Conservation (phyloP, 2,888 invertebrate genomes). For the Parochlus steinenii region DNA sequence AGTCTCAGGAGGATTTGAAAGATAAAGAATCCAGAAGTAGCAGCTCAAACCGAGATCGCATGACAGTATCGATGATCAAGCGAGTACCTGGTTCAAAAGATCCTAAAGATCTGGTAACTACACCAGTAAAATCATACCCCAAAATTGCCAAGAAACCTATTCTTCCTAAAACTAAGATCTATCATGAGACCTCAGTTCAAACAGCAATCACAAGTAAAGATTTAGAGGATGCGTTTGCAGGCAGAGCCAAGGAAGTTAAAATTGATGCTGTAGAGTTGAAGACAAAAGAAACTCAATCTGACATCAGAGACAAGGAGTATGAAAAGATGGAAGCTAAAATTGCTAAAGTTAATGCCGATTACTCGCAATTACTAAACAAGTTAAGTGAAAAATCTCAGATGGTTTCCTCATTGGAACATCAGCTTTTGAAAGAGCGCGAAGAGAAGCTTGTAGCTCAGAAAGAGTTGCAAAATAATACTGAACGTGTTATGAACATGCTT, state of each 20-base stretch:
- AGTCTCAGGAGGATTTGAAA: constrained; percentile 39
- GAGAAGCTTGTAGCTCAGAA: constrained; percentile 57
- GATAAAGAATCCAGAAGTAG: constrained; percentile 29
- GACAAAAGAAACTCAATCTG: constrained; percentile 43
- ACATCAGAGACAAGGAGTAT: constrained; percentile 45
- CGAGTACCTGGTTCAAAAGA: constrained; percentile 18
- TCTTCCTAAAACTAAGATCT: constrained; percentile 46
- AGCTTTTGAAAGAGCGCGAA: constrained; percentile 48
- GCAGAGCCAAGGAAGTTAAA: constrained; percentile 29
- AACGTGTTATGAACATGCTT: constrained; percentile 46
- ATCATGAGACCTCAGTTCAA: constrained; percentile 62
- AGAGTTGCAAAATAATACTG: constrained; percentile 57
- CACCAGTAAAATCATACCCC: constrained; percentile 30
- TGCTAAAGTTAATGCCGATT: constrained; percentile 40
- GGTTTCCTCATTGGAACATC: constrained; percentile 38
- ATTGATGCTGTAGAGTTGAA: constrained; percentile 32
- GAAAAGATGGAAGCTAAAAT: constrained; percentile 42
- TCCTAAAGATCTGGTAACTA: constrained; percentile 21
- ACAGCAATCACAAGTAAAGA: constrained; percentile 58
- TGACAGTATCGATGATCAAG: constrained; percentile 27
- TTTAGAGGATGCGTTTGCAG: constrained; percentile 52
- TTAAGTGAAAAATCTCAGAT: constrained; percentile 27
- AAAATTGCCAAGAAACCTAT: constrained; percentile 24
- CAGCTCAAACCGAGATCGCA: constrained; percentile 33
- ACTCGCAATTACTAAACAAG: constrained; percentile 40